Evolutionary conservation across 2,113 vertebrate genomes (phyloP).

Genomic region (Chelonoidis abingdonii): DNA sequence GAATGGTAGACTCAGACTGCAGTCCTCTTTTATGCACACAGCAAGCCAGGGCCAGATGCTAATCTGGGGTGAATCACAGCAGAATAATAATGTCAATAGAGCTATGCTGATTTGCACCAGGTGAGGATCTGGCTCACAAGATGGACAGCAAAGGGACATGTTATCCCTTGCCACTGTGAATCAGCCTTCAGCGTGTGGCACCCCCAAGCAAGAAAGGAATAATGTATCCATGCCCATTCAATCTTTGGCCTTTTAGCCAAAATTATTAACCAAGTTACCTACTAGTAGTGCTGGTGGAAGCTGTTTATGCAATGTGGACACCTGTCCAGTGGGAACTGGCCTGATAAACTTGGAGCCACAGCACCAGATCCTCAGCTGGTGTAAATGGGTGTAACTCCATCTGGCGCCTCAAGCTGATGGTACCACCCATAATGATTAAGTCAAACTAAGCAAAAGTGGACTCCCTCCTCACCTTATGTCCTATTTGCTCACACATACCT

Average conservation of each 20-base stretch:
- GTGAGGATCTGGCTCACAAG: background rate
- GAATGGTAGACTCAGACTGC: background rate
- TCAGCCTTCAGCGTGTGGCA: background rate
- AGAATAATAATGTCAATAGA: background rate
- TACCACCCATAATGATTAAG: background rate
- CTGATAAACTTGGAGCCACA: background rate
- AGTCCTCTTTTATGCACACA: background rate
- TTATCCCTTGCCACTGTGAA: background rate
- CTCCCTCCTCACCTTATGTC: background rate
- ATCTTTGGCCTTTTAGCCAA: background rate
- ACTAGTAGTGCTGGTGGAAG: background rate
- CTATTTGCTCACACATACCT: background rate
- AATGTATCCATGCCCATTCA: background rate
- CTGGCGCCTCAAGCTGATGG: background rate
- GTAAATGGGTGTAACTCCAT: background rate
- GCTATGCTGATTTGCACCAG: background rate
- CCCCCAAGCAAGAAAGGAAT: background rate
- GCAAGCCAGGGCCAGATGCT: background rate
- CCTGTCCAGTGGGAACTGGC: background rate
- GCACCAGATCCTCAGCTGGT: background rate
- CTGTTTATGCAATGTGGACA: background rate
- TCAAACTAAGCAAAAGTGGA: background rate
- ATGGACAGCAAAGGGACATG: background rate
- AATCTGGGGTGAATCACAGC: background rate
- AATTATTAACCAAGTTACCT: background rate